Evolutionary conservation across 2,113 vertebrate species (phyloP), one percentile per base, ranked within the genome.

Genomic region (Orycteropus afer): DNA sequence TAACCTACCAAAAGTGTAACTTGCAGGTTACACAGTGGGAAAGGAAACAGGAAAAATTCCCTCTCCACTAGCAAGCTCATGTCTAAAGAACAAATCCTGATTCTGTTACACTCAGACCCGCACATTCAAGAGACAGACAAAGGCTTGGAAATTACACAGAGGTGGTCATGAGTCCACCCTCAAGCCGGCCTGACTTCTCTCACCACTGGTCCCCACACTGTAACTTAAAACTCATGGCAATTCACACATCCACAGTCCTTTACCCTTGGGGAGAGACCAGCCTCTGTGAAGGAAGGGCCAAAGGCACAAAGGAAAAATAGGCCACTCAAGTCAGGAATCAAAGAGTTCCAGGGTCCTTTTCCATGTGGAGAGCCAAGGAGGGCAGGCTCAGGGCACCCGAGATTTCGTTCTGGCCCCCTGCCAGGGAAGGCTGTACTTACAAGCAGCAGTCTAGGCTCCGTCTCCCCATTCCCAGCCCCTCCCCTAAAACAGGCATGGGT

Each of bases 191-290:
- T n/a, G n/a, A n/a, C n/a, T n/a, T n/a, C n/a, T n/a, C n/a, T n/a
- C n/a, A n/a, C n/a, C n/a, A n/a, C n/a, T n/a, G n/a, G n/a, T n/a
- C n/a, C n/a, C n/a, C n/a, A n/a, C n/a, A n/a, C n/a, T n/a, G n/a
- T n/a, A n/a, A 63, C 22, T 1, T 0, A 20, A 20, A n/a, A 37
- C 17, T 7, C 0, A 45, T 13, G 55, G 34, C 18, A 12, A 40
- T 2, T 5, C 25, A 14, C 40, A 1, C 0, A 2, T 3, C 8
- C 32, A 27, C 2, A 3, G 49, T 57, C 47, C 1, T 0, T 57
- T 9, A 3, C 8, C 40, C 59, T 59, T 25, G 3, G 49, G 25
- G 47, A 57, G 18, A 37, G 45, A 42, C 6, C 4, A 53, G 73
- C 18, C 73, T 27, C 1, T 15, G 20, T 29, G 18, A 79, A 90